Percentiles rank a stretch among this genome's conserved stretches.
phyloP scores from a whole-genome alignment of 2,797 vertebrate species.

The Coccyzus lansbergi region DNA sequence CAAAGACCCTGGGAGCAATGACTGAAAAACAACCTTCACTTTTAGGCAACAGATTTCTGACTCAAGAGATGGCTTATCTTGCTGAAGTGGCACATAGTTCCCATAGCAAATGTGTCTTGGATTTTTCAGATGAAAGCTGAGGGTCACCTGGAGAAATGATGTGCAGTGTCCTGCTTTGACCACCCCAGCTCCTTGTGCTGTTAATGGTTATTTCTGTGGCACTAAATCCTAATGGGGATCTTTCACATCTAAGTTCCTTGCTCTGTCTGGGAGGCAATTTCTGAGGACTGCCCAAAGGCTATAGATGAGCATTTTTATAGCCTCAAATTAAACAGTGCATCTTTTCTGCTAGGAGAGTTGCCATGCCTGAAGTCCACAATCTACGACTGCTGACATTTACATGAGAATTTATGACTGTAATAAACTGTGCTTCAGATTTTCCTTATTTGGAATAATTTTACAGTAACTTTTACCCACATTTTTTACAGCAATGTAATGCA shows the following conservation, averaged over 20 bases:
- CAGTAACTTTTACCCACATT: not conserved
- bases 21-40: not conserved
- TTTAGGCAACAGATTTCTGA: not conserved
- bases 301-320: conserved; percentile 12
- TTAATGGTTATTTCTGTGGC: not conserved
- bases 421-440: conserved; percentile 34
- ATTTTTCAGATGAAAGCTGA: not conserved
- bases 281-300: not conserved
- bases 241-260: not conserved
- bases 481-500: not conserved
- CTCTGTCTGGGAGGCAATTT: not conserved
- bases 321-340: conserved; percentile 28
- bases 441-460: conserved; percentile 47
- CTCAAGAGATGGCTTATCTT: not conserved
- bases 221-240: not conserved
- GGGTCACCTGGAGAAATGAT: not conserved
- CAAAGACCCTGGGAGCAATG: not conserved
- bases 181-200: fast-evolving
- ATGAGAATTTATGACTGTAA: conserved; percentile 30
- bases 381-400: conserved; percentile 49
- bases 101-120: not conserved
- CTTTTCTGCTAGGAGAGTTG: conserved; percentile 32
- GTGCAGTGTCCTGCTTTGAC: fast-evolving
- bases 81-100: fast-evolving
- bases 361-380: not conserved